phyloP scores from a whole-genome alignment of 2,888 invertebrate species.

The Anticlea derivata region DNA sequence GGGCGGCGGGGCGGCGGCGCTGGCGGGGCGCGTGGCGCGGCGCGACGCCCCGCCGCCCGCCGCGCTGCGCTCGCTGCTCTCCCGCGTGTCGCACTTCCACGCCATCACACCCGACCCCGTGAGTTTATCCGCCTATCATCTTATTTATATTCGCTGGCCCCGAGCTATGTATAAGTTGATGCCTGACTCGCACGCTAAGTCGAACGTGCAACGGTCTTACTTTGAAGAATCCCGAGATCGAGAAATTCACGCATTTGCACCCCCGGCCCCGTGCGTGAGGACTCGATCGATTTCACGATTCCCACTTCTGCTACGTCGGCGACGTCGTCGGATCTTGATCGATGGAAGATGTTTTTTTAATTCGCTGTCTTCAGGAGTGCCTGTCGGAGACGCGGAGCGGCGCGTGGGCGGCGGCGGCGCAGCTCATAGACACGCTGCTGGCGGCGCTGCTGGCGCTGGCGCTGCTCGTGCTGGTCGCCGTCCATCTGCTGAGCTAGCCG shows the following conservation, averaged over 20 bases:
- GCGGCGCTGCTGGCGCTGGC: slow-evolving; percentile 43
- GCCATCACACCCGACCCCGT: slow-evolving; percentile 43
- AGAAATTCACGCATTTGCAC: too few relatives aligned
- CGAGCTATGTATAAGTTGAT: too few relatives aligned
- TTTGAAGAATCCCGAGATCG: too few relatives aligned
- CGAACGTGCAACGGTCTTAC: too few relatives aligned
- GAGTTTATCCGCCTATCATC: slow-evolving; percentile 9
- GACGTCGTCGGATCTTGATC: too few relatives aligned
- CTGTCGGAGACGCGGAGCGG: slow-evolving; percentile 34
- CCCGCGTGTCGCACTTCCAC: slow-evolving; percentile 9
- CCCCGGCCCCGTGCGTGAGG: too few relatives aligned
- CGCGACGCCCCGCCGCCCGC: slow-evolving; percentile 40
- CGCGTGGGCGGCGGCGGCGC: slow-evolving; percentile 63
- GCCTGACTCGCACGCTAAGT: too few relatives aligned
- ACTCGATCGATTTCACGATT: too few relatives aligned
- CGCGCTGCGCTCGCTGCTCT: slow-evolving; percentile 32
- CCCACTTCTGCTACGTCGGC: background rate
- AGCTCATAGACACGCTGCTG: slow-evolving; percentile 56
- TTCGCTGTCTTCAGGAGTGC: slow-evolving; percentile 38
- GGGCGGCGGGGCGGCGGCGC: slow-evolving; percentile 9
- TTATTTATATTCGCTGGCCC: too few relatives aligned
- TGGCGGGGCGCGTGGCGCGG: slow-evolving; percentile 17
- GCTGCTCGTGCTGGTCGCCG: slow-evolving; percentile 40
- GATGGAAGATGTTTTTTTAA: too few relatives aligned
- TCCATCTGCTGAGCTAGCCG: slow-evolving; percentile 27